Base-by-base conservation (phyloP, 2,113 vertebrate genomes). In the Paedocypris sp. region DNA sequence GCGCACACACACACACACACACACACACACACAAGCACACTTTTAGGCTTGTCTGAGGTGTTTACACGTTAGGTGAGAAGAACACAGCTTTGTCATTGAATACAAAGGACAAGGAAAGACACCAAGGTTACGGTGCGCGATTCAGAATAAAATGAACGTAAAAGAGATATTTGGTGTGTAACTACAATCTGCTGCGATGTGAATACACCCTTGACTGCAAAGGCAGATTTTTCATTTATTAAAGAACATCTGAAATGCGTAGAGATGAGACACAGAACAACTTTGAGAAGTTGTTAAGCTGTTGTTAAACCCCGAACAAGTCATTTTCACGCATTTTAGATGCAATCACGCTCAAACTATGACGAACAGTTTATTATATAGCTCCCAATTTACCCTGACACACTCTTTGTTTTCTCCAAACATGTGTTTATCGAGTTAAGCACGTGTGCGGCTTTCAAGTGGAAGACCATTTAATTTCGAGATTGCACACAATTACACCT, bases 51-150 rank as follows among this genome's bases (percentile, higher is more conserved):
- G 11, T 41, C 22, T 58, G 22, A 58, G 43, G 38, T 15, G 38
- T 22, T 39, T 39, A 43, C 39, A 32, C 43, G 54, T 36, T 32
- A 45, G 19, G 39, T 58, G 54, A 58, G 38, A 58, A 39, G 25
- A 25, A 3, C 18, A 6, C 25, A 41, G 54, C 10, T 58, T 31
- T 45, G 54, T 58, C 42, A 43, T 58, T 43, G 12, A 58, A 58
- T 58, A 4, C 12, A 58, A 20, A 43, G 29, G 54, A 58, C 54
- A 58, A 39, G 11, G 15, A 45, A 29, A 12, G 18, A 43, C 39
- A 12, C 26, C 10, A 32, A 58, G 28, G 26, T 38, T n/a, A n/a
- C 54, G 20, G 16, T 13, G 6, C 5, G 32, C 2, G 12, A 18
- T 32, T 43, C 26, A 31, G 38, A 18, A 43, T 36, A 29, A 57